These are phyloP conservation scores for Hypolimnas misippus DNA, from an alignment of 2,888 invertebrate genomes.

Conservation along the genomic window DNA sequence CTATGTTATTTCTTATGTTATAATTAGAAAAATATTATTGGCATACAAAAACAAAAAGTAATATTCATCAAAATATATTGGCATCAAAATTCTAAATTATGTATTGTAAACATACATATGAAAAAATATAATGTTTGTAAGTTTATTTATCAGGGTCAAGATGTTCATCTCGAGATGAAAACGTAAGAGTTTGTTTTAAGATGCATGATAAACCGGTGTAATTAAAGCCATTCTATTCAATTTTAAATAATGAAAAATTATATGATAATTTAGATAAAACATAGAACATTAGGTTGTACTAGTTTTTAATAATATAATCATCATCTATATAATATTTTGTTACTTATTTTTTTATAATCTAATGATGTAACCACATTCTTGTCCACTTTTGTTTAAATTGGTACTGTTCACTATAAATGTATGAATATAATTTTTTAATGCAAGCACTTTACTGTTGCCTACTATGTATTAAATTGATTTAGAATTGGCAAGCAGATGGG, in stretches of 20 bases:
- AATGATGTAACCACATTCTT: too few species aligned
- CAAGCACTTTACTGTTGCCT: background rate
- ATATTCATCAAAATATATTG: background rate
- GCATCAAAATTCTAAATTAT: conserved; percentile 17
- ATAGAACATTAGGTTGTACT: too few species aligned
- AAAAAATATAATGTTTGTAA: conserved; percentile 30
- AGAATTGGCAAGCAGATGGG: too few species aligned
- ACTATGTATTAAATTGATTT: too few species aligned
- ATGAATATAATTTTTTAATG: background rate
- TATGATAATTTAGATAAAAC: too few species aligned
- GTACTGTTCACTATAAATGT: background rate
- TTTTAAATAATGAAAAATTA: background rate
- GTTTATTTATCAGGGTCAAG: conserved; percentile 49
- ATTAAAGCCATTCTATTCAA: conserved; percentile 56
- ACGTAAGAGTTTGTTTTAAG: conserved; percentile 55
- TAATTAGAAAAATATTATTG: background rate
- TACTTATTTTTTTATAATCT: too few species aligned
- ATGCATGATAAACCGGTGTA: conserved; percentile 48
- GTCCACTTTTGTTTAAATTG: too few species aligned
- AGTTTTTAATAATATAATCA: background rate
- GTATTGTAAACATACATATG: conserved; percentile 24
- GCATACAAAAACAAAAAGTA: background rate
- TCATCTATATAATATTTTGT: too few species aligned
- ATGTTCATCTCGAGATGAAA: conserved; percentile 48
- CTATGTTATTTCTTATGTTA: background rate